Evolutionary conservation across 2,797 vertebrate genomes (phyloP), one percentile per base, ranked within the genome.

Genomic region (Acanthurus leucopareius): DNA sequence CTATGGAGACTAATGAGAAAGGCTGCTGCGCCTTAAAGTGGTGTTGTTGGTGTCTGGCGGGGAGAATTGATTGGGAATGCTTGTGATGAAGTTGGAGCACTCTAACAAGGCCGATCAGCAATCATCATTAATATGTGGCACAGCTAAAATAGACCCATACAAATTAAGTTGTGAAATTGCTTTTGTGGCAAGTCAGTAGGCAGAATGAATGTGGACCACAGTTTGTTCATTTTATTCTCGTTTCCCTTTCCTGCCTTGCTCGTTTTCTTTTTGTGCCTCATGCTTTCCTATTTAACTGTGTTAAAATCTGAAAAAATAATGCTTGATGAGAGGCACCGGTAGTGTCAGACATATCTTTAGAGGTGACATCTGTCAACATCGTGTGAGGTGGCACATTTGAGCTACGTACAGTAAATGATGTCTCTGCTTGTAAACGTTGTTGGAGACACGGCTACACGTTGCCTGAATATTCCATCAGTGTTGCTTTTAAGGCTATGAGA

Each of bases 71-170:
- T 95, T 94, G 88, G 92, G 90, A 89, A 92, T 91, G 91, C 92
- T 92, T 85, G 88, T 94, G 94, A 95, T 95, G 93, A 93, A 95
- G 93, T 94, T 91, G 91, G 87, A 91, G 91, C 90, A 82, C 92
- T 92, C 88, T 89, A 94, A 93, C 91, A 82, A 87, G 91, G 92
- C 87, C 77, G 89, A 94, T 94, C 91, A 94, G 93, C 91, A 94
- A 94, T 95, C 93, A 94, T 93, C 93, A 93, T 96, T 96, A 95
- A 95, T 94, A 94, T 93, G 92, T 88, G 82, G 86, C 91, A 83
- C 88, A 89, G 93, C 94, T 94, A 94, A 95, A 95, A 95, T 94
- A 94, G 92, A 93, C 87, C 85, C 82, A 80, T 90, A 90, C 88
- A 93, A 93, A 95, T 95, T 86, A 93, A 92, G 90, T 86, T 90